phyloP scores from a whole-genome alignment of 2,113 vertebrate species.

The Dermatemys mawii region DNA sequence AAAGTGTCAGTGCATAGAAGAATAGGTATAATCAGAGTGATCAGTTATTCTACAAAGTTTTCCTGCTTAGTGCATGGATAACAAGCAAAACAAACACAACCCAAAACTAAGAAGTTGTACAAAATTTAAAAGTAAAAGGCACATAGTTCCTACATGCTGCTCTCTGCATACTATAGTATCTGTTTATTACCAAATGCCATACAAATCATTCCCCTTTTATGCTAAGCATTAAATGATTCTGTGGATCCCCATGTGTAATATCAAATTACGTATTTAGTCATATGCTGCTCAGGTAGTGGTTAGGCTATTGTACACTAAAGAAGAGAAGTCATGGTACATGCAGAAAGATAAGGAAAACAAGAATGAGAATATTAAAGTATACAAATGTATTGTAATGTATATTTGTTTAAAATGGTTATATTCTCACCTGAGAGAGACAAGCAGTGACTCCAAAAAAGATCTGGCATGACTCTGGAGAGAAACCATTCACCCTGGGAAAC shows the following conservation, averaged over 20 bases:
- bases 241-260: not conserved
- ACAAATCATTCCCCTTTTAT: not conserved
- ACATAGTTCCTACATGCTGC: not conserved
- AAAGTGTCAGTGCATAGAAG: not conserved
- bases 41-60: not conserved
- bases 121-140: not conserved
- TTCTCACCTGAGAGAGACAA: conserved; percentile 92
- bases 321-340: not conserved
- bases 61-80: not conserved
- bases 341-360: not conserved
- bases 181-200: not conserved
- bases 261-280: not conserved
- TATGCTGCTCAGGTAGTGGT: not conserved
- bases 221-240: not conserved
- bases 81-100: not conserved
- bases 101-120: not conserved
- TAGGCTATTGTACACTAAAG: not conserved
- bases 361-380: not conserved
- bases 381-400: not conserved
- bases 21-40: not conserved
- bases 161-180: not conserved
- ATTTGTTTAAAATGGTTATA: not conserved
- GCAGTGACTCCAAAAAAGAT: conserved; percentile 94
- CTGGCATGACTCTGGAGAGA: conserved; percentile 96
- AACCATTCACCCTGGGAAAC: conserved; percentile 90